Percentiles rank a stretch among this genome's conserved stretches.
Conservation (phyloP, 1,140 invertebrate genomes). For the Zaprionus kolodkinae region DNA sequence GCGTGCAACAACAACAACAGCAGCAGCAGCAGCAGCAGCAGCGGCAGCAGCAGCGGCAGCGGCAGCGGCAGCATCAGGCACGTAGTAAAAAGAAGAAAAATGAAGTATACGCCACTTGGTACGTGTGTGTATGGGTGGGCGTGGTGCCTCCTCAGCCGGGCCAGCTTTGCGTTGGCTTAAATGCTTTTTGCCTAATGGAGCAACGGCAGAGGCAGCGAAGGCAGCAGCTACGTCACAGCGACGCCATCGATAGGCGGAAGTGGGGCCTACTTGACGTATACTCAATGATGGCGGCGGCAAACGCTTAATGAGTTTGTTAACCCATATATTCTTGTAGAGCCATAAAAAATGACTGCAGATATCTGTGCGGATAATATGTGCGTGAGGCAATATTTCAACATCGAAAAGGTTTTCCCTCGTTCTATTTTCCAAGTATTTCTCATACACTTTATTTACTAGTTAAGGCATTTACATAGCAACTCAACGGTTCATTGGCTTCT, state of each 20-base stretch:
- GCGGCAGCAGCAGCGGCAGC: slow-evolving; percentile 18
- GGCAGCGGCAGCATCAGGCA: slow-evolving; percentile 14
- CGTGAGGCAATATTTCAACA: slow-evolving; percentile 1
- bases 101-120: slow-evolving; percentile 38
- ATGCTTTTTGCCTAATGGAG: slow-evolving; percentile 75
- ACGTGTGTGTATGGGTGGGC: slow-evolving; percentile 44
- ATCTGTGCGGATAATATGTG: slow-evolving; percentile 2
- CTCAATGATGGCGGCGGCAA: slow-evolving; percentile 44
- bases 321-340: slow-evolving; percentile 50
- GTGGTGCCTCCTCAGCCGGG: slow-evolving; percentile 12
- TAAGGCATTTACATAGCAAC: slow-evolving; percentile 28
- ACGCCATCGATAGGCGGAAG: slow-evolving; percentile 69
- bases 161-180: slow-evolving; percentile 66
- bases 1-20: slow-evolving; percentile 24
- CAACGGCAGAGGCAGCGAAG: slow-evolving; percentile 20
- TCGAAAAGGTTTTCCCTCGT: not conserved
- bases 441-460: not conserved
- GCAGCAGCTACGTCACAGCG: slow-evolving; percentile 50
- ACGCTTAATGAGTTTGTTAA: slow-evolving; percentile 74
- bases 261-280: slow-evolving; percentile 63
- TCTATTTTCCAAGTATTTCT: not conserved
- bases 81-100: slow-evolving; percentile 35
- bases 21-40: slow-evolving; percentile 2
- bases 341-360: slow-evolving; percentile 25
- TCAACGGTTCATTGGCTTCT: slow-evolving; percentile 16